These are phyloP conservation scores for Pedicia rivosa DNA, from an alignment of 2,888 invertebrate genomes.

Conservation along the genomic window DNA sequence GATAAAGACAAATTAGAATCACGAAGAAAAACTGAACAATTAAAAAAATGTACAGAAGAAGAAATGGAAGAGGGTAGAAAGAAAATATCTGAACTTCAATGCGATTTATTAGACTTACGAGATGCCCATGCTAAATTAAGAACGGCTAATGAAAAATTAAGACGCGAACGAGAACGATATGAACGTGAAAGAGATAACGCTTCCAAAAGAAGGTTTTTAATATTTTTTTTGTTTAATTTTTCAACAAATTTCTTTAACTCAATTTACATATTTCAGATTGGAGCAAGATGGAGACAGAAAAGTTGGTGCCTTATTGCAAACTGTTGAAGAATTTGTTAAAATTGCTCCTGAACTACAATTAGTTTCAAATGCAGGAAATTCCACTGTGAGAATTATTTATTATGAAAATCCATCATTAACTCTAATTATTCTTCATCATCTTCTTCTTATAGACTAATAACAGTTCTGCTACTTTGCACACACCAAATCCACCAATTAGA, in stretches of 20 bases:
- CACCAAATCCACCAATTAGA: constrained; percentile 21
- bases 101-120: constrained; percentile 71
- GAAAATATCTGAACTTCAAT: constrained; percentile 70
- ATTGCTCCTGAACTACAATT: constrained; percentile 52
- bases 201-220: constrained; percentile 31
- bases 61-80: constrained; percentile 79
- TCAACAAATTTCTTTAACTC: too few relatives aligned
- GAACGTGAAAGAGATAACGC: constrained; percentile 56
- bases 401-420: constrained; percentile 10
- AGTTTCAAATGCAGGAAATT: constrained; percentile 22
- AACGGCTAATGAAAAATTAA: constrained; percentile 78
- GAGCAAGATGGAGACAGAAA: constrained; percentile 55
- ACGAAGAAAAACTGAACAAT: constrained; percentile 69
- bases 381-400: constrained; percentile 35
- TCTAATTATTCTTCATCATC: constrained; percentile 17
- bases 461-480: background rate
- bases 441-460: background rate
- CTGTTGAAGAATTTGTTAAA: constrained; percentile 64
- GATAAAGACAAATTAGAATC: constrained; percentile 79
- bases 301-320: constrained; percentile 54
- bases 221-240: too few relatives aligned
- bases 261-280: constrained; percentile 15
- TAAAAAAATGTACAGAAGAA: constrained; percentile 71
- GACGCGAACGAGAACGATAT: constrained; percentile 72
- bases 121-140: constrained; percentile 84